Conservation (phyloP, 1,140 invertebrate genomes). For the Arctopsyche grandis region DNA sequence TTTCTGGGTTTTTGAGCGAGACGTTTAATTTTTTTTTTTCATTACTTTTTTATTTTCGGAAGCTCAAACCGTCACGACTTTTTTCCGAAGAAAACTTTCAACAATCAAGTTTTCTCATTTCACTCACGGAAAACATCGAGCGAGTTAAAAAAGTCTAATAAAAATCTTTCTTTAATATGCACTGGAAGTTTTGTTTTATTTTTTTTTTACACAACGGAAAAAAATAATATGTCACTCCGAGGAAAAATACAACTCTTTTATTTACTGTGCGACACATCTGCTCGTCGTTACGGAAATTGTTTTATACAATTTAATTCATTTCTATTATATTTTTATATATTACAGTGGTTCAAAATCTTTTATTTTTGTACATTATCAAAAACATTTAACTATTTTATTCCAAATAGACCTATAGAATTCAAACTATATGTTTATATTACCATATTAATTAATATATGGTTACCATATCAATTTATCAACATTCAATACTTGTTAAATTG, state of each 20-base stretch:
- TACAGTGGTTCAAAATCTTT: too few relatives aligned
- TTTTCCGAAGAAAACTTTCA: conserved; percentile 5
- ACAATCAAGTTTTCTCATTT: conserved; percentile 17
- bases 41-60: background rate
- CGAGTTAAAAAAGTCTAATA: conserved; percentile 25
- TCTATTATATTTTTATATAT: too few relatives aligned
- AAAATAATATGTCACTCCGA: background rate
- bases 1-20: background rate
- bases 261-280: background rate
- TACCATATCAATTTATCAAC: too few relatives aligned
- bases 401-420: too few relatives aligned
- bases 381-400: too few relatives aligned
- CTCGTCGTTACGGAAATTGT: background rate
- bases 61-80: background rate
- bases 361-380: too few relatives aligned
- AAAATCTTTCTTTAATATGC: conserved; percentile 24
- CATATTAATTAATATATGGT: too few relatives aligned
- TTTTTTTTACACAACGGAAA: background rate
- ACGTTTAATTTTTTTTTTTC: background rate
- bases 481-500: too few relatives aligned
- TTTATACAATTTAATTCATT: too few relatives aligned
- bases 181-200: background rate
- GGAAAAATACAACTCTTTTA: background rate
- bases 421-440: too few relatives aligned
- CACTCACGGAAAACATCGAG: conserved; percentile 16